Percentiles rank a stretch among this genome's conserved stretches.
These are phyloP conservation scores for Frankliniella fusca DNA, from an alignment of 2,888 invertebrate species.

Conservation along the genomic window DNA sequence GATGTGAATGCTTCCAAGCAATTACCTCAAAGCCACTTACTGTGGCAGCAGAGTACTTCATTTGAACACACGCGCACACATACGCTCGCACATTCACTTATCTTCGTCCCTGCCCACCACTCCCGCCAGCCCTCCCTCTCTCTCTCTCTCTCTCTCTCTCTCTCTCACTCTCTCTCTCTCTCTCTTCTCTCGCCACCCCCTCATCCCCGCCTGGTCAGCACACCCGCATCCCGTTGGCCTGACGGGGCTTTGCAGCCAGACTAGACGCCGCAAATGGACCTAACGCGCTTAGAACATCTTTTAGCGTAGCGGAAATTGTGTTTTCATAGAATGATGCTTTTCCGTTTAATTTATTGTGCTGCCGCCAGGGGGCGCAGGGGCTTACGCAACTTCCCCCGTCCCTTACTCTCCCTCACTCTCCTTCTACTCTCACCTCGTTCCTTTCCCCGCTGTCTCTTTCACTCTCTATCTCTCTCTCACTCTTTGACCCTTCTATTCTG, in stretches of 20 bases:
- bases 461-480: neutral
- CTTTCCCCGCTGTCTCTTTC: neutral
- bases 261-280: constrained; percentile 21
- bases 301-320: constrained; percentile 24
- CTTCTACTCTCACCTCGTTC: neutral
- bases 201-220: neutral
- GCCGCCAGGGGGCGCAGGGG: constrained; percentile 15
- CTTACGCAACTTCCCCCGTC: neutral
- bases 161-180: too few species aligned
- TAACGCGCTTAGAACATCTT: constrained; percentile 22
- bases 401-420: neutral
- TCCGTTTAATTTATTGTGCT: constrained; percentile 25
- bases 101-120: neutral
- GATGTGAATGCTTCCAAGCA: neutral
- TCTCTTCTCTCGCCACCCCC: neutral
- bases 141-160: too few species aligned
- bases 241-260: constrained; percentile 3
- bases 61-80: constrained; percentile 2
- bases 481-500: neutral
- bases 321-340: constrained; percentile 25
- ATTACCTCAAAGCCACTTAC: constrained; percentile 23
- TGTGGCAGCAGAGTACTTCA: constrained; percentile 4
- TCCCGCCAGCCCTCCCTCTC: neutral
- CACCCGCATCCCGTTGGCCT: neutral
- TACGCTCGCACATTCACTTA: neutral